Evolutionary conservation across 2,888 invertebrate species (phyloP), one percentile per base, ranked within the genome.

Genomic region (Craniophora ligustri): DNA sequence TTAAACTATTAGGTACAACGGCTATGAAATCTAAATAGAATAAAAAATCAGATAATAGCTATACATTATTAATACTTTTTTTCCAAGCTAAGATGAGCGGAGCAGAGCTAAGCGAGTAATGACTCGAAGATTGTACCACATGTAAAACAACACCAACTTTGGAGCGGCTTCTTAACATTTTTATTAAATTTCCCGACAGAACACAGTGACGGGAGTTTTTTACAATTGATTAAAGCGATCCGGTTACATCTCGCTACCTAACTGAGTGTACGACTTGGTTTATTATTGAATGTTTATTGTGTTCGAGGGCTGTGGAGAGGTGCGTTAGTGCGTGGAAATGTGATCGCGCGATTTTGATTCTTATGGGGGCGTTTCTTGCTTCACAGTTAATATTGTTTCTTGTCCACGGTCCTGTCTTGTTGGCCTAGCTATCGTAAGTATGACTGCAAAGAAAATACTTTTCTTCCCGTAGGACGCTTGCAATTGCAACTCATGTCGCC

Each of bases 121-220:
- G 31, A 14, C 15, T 28, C 18, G n/a, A 0, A 14, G 16, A 5
- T 26, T 6, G 16, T 34, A 3, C 21, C 41, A 19, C 70, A 51
- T 49, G 82, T 79, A 78, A 81, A 59, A 58, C 61, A 61, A 82
- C 70, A 69, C 74, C 55, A 46, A 55, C 72, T 67, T 56, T 68
- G 53, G 41, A 49, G 30, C 42, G 78, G 76, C 76, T 79, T 78
- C 78, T 61, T 56, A 58, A 65, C 62, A 60, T 78, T 81, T 83
- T 82, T 82, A 79, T 82, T 80, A 79, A 79, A 81, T 72, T 79
- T 74, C 59, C 64, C 68, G 71, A 72, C 56, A 67, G 65, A 67
- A 66, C 49, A 70, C 67, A 63, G 71, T 72, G 76, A 44, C 38
- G 46, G 26, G 50, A 30, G 40, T 66, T 67, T 69, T 67, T 59